A percentile compares a stretch with the other conserved stretches of the same genome.
phyloP scores from a whole-genome alignment of 2,888 invertebrate genomes.

The Orthonychiurus folsomi region DNA sequence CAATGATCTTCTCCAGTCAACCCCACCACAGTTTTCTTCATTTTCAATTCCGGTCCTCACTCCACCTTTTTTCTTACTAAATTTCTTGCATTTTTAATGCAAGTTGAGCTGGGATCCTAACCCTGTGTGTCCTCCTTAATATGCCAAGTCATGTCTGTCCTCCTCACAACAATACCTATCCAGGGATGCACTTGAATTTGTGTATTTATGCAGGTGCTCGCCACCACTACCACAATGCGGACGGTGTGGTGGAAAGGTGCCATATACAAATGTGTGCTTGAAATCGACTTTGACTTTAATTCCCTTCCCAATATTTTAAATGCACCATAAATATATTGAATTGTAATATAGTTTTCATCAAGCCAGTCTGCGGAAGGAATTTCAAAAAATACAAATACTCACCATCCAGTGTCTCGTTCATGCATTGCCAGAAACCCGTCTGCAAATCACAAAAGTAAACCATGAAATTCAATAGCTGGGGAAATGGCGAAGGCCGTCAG shows the following conservation, averaged over 20 bases:
- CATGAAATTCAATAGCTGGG: no score
- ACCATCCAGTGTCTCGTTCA: constrained; percentile 28
- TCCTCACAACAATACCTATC: neutral
- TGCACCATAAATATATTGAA: neutral
- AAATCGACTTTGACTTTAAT: no score
- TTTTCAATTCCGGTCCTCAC: neutral
- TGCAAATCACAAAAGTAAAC: constrained; percentile 17
- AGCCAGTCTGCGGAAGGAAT: no score
- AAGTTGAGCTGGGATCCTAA: no score
- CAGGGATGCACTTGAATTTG: neutral
- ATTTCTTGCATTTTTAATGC: neutral
- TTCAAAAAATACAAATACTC: constrained; percentile 14
- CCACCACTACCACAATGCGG: neutral
- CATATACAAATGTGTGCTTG: no score
- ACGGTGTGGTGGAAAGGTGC: no score
- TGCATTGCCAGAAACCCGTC: constrained; percentile 28
- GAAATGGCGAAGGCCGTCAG: no score
- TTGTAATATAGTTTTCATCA: neutral
- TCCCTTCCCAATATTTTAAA: no score
- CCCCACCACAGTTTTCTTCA: neutral
- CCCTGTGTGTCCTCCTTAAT: neutral
- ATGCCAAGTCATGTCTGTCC: neutral
- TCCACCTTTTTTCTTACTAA: neutral
- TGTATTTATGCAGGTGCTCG: neutral
- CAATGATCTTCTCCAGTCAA: neutral